Evolutionary conservation across 2,113 vertebrate genomes (phyloP).

Genomic region (Caranx melampygus): DNA sequence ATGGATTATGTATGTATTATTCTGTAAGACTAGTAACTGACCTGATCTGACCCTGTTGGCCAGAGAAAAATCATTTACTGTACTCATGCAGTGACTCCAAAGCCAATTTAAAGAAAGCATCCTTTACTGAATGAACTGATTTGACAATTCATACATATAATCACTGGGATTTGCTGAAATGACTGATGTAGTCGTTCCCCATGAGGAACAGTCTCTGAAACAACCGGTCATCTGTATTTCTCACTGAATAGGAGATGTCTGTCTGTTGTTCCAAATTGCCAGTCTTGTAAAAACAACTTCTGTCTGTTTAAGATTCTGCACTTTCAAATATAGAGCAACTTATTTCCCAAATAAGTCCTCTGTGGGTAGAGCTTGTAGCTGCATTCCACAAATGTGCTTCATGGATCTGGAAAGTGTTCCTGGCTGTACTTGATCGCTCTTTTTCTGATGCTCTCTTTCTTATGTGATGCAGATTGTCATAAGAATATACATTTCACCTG

Average conservation of each 20-base stretch:
- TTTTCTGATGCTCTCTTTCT: constrained; percentile 27
- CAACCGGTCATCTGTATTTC: background rate
- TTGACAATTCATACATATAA: background rate
- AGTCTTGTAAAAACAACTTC: constrained; percentile 13
- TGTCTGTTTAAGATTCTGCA: background rate
- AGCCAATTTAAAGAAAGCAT: too few relatives aligned
- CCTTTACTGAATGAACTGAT: too few relatives aligned
- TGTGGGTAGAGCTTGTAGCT: background rate
- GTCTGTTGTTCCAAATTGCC: background rate
- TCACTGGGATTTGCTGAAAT: background rate
- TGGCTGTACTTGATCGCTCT: constrained; percentile 36
- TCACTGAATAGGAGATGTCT: background rate
- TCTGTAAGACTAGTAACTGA: too few relatives aligned
- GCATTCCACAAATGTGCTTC: constrained; percentile 23
- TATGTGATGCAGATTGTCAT: constrained; percentile 26
- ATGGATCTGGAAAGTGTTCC: constrained; percentile 9
- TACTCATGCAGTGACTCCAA: too few relatives aligned
- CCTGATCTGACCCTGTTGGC: too few relatives aligned
- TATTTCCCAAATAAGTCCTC: constrained; percentile 36
- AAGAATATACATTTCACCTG: constrained; percentile 44
- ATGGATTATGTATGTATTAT: too few relatives aligned
- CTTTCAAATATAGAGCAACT: constrained; percentile 21
- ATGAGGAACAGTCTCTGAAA: background rate
- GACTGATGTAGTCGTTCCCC: background rate
- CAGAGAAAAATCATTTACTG: too few relatives aligned